Evolutionary conservation across 2,888 invertebrate genomes (phyloP), one percentile per base, ranked within the genome.

Genomic region (Ganaspis brasiliensis): DNA sequence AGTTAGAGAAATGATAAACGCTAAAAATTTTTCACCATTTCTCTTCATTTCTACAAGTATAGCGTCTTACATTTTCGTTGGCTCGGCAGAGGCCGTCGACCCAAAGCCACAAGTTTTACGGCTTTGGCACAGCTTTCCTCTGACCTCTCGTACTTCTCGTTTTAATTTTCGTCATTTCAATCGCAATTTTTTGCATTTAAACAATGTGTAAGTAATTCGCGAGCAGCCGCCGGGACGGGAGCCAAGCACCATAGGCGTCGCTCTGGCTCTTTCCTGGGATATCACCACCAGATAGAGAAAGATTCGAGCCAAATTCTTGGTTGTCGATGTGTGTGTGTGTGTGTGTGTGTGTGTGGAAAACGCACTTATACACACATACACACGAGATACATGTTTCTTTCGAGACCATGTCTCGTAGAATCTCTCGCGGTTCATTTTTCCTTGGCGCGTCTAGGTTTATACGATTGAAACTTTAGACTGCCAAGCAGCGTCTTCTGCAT

Each of bases 131-230:
- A 81, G 83, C 83, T 84, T 81, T 82, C 75, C 80, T 76, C 73
- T 82, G 79, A 79, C 75, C 75, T 80, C 77, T 79, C 72, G 74
- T 78, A 76, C 75, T 73, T 81, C 78, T 75, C 74, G 79, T 85
- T 87, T 87, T 86, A 87, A 85, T 86, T 82, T 85, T 81, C 83
- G 83, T 85, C 86, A 86, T 87, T 87, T 85, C 85, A 83, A 85
- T 86, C 85, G 82, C 81, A 79, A 80, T 77, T 86, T 87, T 87
- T 87, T 86, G 81, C 84, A 75, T 80, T 78, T 76, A 82, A 83
- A 84, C 84, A 84, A 82, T 82, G 84, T 81, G 84, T 79, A 80
- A 85, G 85, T 85, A 83, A 84, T 79, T 73, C 73, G 67, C 73
- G 77, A 70, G 70, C 61, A 79, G 76, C 72, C 75, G 72, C 72